Evolutionary conservation across 2,113 vertebrate genomes (phyloP), one percentile per base, ranked within the genome.

Genomic region (Setophaga coronata): DNA sequence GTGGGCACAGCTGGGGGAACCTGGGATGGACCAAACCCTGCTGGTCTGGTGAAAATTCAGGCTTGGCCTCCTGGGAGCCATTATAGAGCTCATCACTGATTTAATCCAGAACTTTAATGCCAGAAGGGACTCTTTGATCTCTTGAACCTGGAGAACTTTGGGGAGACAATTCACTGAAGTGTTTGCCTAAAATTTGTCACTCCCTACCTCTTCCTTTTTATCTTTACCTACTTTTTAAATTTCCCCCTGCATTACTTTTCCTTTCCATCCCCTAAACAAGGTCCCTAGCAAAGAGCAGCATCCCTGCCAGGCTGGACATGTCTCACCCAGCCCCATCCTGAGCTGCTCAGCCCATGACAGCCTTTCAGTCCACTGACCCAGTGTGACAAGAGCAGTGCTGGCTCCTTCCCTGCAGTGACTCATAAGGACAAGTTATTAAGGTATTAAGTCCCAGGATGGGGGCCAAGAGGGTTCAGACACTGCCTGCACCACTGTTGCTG

Each of bases 361-460:
- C 38, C 2, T 67, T 85, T 81, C 76, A 86, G 90, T 47, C 66
- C 90, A 56, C 67, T 89, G 73, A 67, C 14, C 40, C 64, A 91
- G 42, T 56, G 78, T 72, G 95, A 95, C 92, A 90, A 89, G 58
- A 90, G 69, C 83, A 87, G 4, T 71, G 50, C 80, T 92, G 88
- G 65, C 92, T 92, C 38, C 48, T 80, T 74, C 74, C 14, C 72
- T 72, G 51, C 88, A 24, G 72, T 95, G 90, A 96, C 80, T 97
- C 90, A 93, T 28, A 53, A 76, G 80, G 85, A 78, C 92, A 72
- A 96, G 48, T 93, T 93, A 86, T 87, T 90, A 78, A 96, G 88
- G 92, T 93, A 87, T 83, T 92, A 89, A 94, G 43, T 38, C 90
- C 58, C 85, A 95, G 88, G 90, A 92, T 28, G 0, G 6, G 33